Conservation (phyloP, 2,888 invertebrate species). For the Tolmerus cingulatus region DNA sequence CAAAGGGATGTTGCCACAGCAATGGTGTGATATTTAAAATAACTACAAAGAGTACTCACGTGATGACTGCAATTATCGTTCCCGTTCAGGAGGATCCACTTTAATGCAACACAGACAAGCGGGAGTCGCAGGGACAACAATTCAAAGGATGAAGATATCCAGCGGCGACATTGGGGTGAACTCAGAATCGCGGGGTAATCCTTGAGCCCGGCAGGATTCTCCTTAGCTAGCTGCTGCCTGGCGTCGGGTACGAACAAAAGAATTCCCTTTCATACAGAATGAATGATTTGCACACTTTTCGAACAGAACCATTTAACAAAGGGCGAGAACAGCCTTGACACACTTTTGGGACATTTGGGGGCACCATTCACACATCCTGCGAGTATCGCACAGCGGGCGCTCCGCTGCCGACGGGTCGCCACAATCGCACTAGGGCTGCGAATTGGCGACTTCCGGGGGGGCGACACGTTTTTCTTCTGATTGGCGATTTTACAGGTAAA, state of each 20-base stretch:
- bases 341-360: slow-evolving; percentile 29
- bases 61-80: not conserved
- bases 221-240: not conserved
- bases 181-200: slow-evolving; percentile 28
- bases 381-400: not conserved
- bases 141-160: slow-evolving; percentile 1
- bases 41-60: not conserved
- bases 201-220: slow-evolving; percentile 26
- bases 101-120: not conserved
- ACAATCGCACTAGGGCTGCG: not conserved
- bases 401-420: slow-evolving; percentile 8
- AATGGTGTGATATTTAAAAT: not conserved
- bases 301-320: slow-evolving; percentile 37
- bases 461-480: not conserved
- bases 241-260: slow-evolving; percentile 7
- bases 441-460: not conserved
- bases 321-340: slow-evolving; percentile 36
- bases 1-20: not conserved
- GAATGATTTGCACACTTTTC: slow-evolving; percentile 34
- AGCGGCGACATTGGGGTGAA: not conserved
- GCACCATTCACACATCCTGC: slow-evolving; percentile 18
- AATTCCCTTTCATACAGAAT: not conserved
- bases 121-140: not conserved
- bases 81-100: not conserved
- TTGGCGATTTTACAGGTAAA: slow-evolving; percentile 1